Percentiles rank a stretch among this genome's conserved stretches.
These are phyloP conservation scores for Isichthys henryi DNA, from an alignment of 2,113 vertebrate species.

Conservation along the genomic window DNA sequence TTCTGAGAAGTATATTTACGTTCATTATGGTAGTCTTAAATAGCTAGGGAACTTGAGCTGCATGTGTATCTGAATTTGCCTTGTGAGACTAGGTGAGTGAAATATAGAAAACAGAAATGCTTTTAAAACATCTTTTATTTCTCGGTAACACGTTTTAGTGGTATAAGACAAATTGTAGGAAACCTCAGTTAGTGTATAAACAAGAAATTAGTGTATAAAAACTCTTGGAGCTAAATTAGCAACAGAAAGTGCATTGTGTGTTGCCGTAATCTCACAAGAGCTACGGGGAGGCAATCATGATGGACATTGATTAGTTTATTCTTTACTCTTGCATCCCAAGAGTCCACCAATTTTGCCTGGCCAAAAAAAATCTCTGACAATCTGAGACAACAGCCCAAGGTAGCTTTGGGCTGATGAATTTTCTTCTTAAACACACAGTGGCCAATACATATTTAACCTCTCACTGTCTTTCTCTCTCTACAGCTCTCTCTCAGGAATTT, in stretches of 20 bases:
- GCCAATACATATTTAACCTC: background rate
- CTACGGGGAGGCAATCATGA: background rate
- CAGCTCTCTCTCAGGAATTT: background rate
- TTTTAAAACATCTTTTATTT: background rate
- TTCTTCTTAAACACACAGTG: background rate
- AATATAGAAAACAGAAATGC: constrained; percentile 21
- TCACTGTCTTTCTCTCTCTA: background rate
- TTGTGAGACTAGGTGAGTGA: constrained; percentile 28
- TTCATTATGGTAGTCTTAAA: constrained; percentile 41
- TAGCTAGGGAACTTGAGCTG: constrained; percentile 34
- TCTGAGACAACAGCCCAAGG: background rate
- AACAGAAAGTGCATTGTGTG: background rate
- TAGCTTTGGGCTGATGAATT: background rate
- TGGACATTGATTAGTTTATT: background rate
- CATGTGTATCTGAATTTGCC: constrained; percentile 31
- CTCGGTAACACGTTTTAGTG: background rate
- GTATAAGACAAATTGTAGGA: background rate
- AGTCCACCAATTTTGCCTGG: background rate
- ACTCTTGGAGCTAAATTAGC: background rate
- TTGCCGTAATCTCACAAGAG: background rate
- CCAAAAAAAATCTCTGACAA: background rate
- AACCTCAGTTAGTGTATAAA: background rate
- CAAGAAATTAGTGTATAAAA: background rate
- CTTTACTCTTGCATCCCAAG: background rate
- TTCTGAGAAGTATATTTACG: constrained; percentile 36